Base-by-base conservation (phyloP, 2,888 invertebrate genomes). In the Phyllotreta striolata region DNA sequence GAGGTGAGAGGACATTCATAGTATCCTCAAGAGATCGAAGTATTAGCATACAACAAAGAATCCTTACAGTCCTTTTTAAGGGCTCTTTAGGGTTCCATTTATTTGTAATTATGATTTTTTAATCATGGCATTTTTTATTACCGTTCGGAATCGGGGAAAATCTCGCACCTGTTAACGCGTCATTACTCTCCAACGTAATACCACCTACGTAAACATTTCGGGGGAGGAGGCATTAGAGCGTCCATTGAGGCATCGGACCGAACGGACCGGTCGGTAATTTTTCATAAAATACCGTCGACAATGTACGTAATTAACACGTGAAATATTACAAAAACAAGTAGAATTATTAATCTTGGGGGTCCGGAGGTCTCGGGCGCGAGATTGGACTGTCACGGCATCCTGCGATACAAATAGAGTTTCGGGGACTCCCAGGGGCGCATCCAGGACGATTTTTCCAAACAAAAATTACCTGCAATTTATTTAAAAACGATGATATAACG, bases 241-340 rank as follows among this genome's bases (percentile, higher is more conserved):
- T 52, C 44, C 39, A 52, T 52, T 52, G 34, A 52, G 43, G 24
- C n/a, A 10, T 60, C 38, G 43, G 35, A 37, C 40, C 52, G 44
- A 10, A 52, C 10, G 60, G 41, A 38, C 34, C 60, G 52, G 54
- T 60, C 56, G 39, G 72, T 71, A 73, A 72, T 73, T 74, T 72
- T 70, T 71, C 70, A 70, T 73, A 72, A 68, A 74, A 24, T 24
- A 24, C 71, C 70, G 70, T 73, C 72, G 69, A 75, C 76, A 77
- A 76, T 74, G 72, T 66, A 69, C 73, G 77, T 79, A 79, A 80
- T 80, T 80, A 80, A 78, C 79, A 77, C 73, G 77, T 80, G 79
- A 80, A 79, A 78, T 80, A 80, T 80, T 79, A 79, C 77, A 77
- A 79, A 79, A 79, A 79, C 78, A 79, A 79, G 78, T 78, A 75